Evolutionary conservation across 2,888 invertebrate genomes (phyloP).

Genomic region (Oscheius sp.): DNA sequence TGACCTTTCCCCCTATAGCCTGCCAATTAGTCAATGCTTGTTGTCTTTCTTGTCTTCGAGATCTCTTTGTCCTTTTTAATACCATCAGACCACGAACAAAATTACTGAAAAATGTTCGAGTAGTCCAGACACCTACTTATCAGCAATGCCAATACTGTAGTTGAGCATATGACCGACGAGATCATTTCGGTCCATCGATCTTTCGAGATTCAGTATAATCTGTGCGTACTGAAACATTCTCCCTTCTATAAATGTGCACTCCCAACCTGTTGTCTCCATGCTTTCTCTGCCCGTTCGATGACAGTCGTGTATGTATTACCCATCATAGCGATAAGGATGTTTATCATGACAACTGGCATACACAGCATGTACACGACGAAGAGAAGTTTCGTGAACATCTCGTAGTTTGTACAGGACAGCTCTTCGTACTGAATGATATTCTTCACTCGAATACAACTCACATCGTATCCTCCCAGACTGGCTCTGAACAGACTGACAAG

Average conservation of each 20-base stretch:
- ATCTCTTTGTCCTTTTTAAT: slow-evolving; percentile 90
- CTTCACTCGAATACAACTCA: slow-evolving; percentile 74
- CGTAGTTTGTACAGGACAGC: slow-evolving; percentile 87
- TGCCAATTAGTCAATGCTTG: slow-evolving; percentile 97
- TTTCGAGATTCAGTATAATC: slow-evolving; percentile 92
- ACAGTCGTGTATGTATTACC: slow-evolving; percentile 98
- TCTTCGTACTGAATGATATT: slow-evolving; percentile 84
- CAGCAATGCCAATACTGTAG: slow-evolving; percentile 80
- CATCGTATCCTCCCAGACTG: slow-evolving; percentile 95
- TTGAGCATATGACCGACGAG: slow-evolving; percentile 90
- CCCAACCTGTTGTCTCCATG: slow-evolving; percentile 89
- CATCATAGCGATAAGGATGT: slow-evolving; percentile 86
- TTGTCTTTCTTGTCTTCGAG: slow-evolving; percentile 78
- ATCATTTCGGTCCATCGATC: slow-evolving; percentile 88
- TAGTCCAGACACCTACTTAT: background rate
- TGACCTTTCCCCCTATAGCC: slow-evolving; percentile 74
- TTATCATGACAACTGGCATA: slow-evolving; percentile 92
- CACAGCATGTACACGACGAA: slow-evolving; percentile 93
- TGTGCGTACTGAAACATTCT: slow-evolving; percentile 85
- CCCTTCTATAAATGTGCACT: background rate
- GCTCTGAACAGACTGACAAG: slow-evolving; percentile 98
- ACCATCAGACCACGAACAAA: slow-evolving; percentile 86
- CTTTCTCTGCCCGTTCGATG: slow-evolving; percentile 97
- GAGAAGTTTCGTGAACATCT: slow-evolving; percentile 89
- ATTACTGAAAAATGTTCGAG: too few species aligned